Evolutionary conservation across 2,113 vertebrate genomes (phyloP), one percentile per base, ranked within the genome.

Genomic region (Haplochromis burtoni): DNA sequence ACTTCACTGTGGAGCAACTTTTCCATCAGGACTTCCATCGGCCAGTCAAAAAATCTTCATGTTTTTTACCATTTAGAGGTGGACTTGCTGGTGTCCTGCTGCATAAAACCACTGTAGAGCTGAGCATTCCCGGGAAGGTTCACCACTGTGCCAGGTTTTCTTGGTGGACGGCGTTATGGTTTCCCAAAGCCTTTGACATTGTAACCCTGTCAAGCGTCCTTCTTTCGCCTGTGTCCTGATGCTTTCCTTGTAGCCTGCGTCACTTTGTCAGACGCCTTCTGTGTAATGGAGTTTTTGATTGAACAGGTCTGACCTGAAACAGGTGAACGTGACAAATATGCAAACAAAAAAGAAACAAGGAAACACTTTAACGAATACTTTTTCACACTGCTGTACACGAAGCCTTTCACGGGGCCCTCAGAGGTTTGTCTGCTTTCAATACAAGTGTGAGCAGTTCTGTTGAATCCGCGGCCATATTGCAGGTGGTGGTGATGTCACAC

Each of bases 171-270:
- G 31, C 2, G 17, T 35, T 35, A 2, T 12, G 59, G 10, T n/a
- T 55, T 35, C 59, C 59, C 59, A 63, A 5, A 11, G 59, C 17
- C 59, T 66, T 35, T 2, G 29, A 63, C 29, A 4, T 12, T n/a
- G 17, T n/a, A n/a, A 38, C 61, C 33, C 33, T 66, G 61, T 2
- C 33, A 0, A 0, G 31, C 19, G 0, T 66, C 10, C 9, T 35
- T 11, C 31, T 3, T 2, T 38, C 31, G 5, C 12, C n/a, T 8
- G 51, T 35, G 61, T 38, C 61, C 10, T 3, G 19, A 40, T 40
- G 63, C 5, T n/a, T 35, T 12, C 0, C 61, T 35, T 1, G 6
- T 11, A 66, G 61, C 31, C 31, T 0, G 17, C 61, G 2, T 66
- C 10, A 35, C 61, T 8, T 63, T 63, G 17, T 7, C 59, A 35